Conservation (phyloP, 2,797 vertebrate species). For the Ctenosaura bakeri region DNA sequence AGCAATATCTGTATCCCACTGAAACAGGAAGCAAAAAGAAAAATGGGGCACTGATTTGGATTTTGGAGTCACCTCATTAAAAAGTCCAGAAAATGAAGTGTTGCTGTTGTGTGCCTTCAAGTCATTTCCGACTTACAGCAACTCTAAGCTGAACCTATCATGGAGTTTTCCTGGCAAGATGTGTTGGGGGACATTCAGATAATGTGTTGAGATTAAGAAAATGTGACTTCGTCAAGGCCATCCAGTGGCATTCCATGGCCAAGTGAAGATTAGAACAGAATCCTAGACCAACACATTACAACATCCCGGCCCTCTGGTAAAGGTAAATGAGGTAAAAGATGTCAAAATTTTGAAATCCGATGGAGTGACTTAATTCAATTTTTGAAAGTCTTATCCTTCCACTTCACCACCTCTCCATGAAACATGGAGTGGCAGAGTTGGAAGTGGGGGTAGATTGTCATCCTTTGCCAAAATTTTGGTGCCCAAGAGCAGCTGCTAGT, state of each 20-base stretch:
- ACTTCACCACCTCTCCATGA: background rate
- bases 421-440: background rate
- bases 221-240: too few species aligned
- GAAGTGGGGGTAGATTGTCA: background rate
- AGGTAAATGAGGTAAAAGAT: background rate
- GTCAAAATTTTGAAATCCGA: background rate
- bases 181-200: too few species aligned
- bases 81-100: background rate
- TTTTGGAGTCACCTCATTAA: background rate
- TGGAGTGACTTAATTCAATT: background rate
- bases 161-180: too few species aligned
- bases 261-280: too few species aligned
- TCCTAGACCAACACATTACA: too few species aligned
- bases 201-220: too few species aligned
- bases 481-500: background rate
- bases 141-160: too few species aligned
- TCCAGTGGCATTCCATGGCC: too few species aligned
- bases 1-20: constrained; percentile 11
- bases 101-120: background rate
- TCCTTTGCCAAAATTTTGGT: background rate
- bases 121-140: too few species aligned
- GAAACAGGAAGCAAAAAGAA: background rate
- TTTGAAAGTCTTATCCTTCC: background rate
- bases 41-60: background rate
- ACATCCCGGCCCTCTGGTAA: too few species aligned